Base-by-base conservation (phyloP, 2,888 invertebrate species). In the Theretra japonica region DNA sequence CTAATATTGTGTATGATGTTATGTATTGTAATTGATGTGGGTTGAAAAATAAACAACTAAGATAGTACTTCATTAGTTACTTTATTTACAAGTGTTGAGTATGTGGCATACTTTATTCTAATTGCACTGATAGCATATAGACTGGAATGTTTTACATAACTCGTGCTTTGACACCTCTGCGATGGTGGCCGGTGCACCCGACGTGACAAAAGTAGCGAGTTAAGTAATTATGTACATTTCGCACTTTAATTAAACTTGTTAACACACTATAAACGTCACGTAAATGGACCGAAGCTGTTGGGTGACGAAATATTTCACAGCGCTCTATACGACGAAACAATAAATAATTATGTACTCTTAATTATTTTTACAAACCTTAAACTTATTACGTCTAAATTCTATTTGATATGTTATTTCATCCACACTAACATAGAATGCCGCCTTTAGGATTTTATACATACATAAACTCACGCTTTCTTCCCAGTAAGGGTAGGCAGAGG, bases 171-270 rank as follows among this genome's bases (percentile, higher is more conserved):
- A 65, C 72, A 71, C 59, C 56, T 71, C 68, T 62, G 70, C 56
- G 59, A 82, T 84, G 79, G 82, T 78, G 84, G 77, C 79, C 81
- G 76, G 76, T 76, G 75, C 70, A 72, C 73, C 72, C 70, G 70
- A 75, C 77, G 87, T 87, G 90, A 79, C 77, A 88, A 87, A 90
- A 86, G 83, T 90, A 85, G 87, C 90, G 79, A 82, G 83, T 87
- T 86, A 85, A 83, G 81, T 83, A 80, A 82, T 76, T 86, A 83
- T 87, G 81, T 88, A 84, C 81, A 81, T 84, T 90, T 90, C 85
- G 79, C 88, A 83, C 79, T 71, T 79, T 81, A 82, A 88, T 91
- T 83, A 90, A 90, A 87, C 84, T 84, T 81, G 83, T 88, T 85
- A 86, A 83, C 84, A 86, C 77, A 70, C 76, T 79, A 77, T 80